phyloP scores from a whole-genome alignment of 2,113 vertebrate genomes.

The Rhinolophus sinicus region DNA sequence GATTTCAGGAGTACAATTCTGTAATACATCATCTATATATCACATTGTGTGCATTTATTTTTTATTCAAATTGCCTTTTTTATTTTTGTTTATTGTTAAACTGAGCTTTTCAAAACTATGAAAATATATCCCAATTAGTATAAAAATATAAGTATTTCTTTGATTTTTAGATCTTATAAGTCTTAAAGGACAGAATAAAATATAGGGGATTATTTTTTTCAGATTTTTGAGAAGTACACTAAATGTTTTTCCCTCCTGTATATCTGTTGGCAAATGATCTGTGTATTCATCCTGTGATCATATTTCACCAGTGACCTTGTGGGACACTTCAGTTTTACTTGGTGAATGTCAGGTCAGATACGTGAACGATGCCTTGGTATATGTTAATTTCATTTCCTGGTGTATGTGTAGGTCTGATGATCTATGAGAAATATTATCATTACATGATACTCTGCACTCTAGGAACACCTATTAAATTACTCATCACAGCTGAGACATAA shows the following conservation, averaged over 20 bases:
- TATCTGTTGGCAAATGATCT: conserved; percentile 16
- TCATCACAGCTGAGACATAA: conserved; percentile 57
- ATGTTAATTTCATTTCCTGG: neutral
- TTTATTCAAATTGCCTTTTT: neutral
- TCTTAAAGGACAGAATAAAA: conserved; percentile 42
- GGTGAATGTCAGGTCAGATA: conserved; percentile 5
- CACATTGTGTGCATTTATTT: neutral
- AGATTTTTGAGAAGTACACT: neutral
- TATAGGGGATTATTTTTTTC: neutral
- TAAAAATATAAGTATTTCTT: neutral
- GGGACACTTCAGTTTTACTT: neutral
- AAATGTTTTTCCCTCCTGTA: neutral
- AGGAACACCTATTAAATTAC: conserved; percentile 58
- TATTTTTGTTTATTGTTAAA: conserved; percentile 5
- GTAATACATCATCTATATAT: too few species aligned
- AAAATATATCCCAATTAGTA: neutral
- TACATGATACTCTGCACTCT: conserved; percentile 13
- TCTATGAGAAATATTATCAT: conserved; percentile 57
- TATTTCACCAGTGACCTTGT: conserved; percentile 45
- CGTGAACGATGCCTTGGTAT: neutral
- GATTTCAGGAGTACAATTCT: too few species aligned
- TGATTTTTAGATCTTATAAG: neutral
- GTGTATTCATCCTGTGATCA: neutral
- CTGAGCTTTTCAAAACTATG: neutral
- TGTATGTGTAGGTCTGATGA: neutral